Evolutionary conservation across 2,888 invertebrate genomes (phyloP), one percentile per base, ranked within the genome.

Genomic region (Harpagoxenus sublaevis): DNA sequence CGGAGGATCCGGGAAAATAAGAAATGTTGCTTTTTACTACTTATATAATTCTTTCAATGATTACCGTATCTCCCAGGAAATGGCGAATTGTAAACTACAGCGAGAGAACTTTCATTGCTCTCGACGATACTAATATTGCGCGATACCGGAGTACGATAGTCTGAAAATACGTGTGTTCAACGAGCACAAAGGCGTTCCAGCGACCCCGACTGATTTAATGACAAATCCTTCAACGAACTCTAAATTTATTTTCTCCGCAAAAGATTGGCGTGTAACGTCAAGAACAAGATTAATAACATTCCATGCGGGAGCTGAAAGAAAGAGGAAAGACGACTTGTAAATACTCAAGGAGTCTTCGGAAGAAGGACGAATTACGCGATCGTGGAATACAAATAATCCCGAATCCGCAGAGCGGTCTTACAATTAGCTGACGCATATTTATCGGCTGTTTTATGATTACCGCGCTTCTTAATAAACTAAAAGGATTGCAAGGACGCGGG

Each of bases 271-370:
- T 35, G 45, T 23, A 12, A 51, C 18, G 51, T 79, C 35, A n/a
- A 3, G 10, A 15, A 51, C 66, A 77, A 75, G 74, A 74, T 78
- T 84, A 87, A 87, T 75, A 77, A 84, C 73, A 63, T 83, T 62
- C n/a, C 31, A 4, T n/a, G 53, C 66, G 77, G 31, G 63, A 60
- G 45, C 60, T 68, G 55, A 62, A 60, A 85, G 23, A 60, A 66
- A 83, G 62, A 75, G 18, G 57, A n/a, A 66, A 74, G 79, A 66
- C 51, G 60, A 74, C 28, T n/a, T n/a, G n/a, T 42, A 70, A 53
- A 28, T 57, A 60, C 39, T 63, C 28, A 51, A 57, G 53, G 31
- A 71, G 28, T 71, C 66, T 62, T 70, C 60, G 23, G 74, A 68
- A 73, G 39, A 78, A 55, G 31, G 48, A 48, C 48, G 74, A 78